A percentile compares a stretch with the other conserved stretches of the same genome.
phyloP scores from a whole-genome alignment of 1,140 invertebrate genomes.

The Sinella curviseta region DNA sequence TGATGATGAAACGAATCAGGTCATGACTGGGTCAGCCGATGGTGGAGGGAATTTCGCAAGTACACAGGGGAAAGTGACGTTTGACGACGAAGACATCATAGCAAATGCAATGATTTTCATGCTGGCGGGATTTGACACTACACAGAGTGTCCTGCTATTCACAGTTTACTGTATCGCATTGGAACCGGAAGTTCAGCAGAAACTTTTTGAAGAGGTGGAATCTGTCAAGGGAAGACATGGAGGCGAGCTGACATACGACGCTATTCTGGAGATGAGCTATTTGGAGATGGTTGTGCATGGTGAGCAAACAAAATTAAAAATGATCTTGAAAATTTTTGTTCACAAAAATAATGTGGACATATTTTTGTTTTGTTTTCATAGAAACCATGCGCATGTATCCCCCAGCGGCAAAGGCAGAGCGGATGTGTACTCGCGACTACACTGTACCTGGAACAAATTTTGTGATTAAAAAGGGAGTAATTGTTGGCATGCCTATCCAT shows the following conservation, averaged over 20 bases:
- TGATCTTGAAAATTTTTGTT: background rate
- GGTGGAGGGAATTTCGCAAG: too few species aligned
- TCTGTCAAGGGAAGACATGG: constrained; percentile 47
- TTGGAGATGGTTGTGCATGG: constrained; percentile 49
- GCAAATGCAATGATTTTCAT: constrained; percentile 60
- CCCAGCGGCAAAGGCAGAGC: constrained; percentile 55
- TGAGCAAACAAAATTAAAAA: too few species aligned
- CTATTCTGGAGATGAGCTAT: constrained; percentile 54
- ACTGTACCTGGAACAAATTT: constrained; percentile 26
- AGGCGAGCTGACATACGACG: constrained; percentile 53
- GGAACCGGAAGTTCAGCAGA: too few species aligned
- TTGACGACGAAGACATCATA: constrained; percentile 56
- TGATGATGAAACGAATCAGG: constrained; percentile 56
- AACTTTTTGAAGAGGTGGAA: constrained; percentile 58
- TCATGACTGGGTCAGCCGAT: constrained; percentile 51
- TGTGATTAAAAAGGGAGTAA: constrained; percentile 43
- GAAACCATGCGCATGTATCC: constrained; percentile 61
- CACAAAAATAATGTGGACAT: background rate
- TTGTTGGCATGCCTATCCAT: constrained; percentile 50
- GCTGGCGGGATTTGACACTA: constrained; percentile 61
- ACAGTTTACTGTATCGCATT: constrained; percentile 59
- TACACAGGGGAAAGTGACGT: constrained; percentile 36
- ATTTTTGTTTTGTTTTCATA: constrained; percentile 39
- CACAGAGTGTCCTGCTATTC: too few species aligned
- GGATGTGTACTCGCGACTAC: constrained; percentile 56